phyloP scores from a whole-genome alignment of 2,888 invertebrate species.

The Clusia tigrina region DNA sequence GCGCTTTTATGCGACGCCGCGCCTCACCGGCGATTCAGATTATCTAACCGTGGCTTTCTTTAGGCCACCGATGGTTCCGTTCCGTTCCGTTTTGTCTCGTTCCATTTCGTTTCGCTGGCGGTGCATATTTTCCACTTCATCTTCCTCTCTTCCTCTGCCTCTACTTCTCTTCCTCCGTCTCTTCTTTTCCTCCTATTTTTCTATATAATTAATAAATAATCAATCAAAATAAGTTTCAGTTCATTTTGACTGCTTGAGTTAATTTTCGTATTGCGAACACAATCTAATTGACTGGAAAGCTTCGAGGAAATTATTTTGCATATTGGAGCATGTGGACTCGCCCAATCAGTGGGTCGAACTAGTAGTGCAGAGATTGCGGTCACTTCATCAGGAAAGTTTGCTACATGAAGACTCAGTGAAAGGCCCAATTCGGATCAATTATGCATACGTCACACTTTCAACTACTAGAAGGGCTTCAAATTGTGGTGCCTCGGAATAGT shows the following conservation, averaged over 20 bases:
- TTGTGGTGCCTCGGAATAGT: no score
- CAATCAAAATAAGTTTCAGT: slow-evolving; percentile 1
- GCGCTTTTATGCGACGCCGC: slow-evolving; percentile 19
- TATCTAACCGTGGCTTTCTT: slow-evolving; percentile 32
- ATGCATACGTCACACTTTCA: no score
- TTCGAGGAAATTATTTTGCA: not conserved
- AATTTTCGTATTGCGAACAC: not conserved
- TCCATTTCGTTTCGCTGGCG: slow-evolving; percentile 31
- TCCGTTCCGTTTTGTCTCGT: slow-evolving; percentile 24
- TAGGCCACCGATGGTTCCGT: slow-evolving; percentile 19
- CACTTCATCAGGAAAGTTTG: no score
- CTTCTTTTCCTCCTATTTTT: not conserved
- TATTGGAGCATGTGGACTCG: no score
- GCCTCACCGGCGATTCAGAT: slow-evolving; percentile 29
- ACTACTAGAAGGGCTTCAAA: no score
- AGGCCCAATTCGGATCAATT: no score
- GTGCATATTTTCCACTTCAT: no score
- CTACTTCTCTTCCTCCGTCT: slow-evolving; percentile 1
- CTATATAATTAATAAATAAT: no score
- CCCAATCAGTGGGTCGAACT: no score
- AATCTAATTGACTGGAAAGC: not conserved
- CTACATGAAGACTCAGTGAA: no score
- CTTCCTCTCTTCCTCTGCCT: slow-evolving; percentile 17
- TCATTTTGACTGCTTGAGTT: not conserved
- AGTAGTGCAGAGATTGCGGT: no score